Evolutionary conservation across 2,113 vertebrate genomes (phyloP).

Genomic region (Paralichthys olivaceus): DNA sequence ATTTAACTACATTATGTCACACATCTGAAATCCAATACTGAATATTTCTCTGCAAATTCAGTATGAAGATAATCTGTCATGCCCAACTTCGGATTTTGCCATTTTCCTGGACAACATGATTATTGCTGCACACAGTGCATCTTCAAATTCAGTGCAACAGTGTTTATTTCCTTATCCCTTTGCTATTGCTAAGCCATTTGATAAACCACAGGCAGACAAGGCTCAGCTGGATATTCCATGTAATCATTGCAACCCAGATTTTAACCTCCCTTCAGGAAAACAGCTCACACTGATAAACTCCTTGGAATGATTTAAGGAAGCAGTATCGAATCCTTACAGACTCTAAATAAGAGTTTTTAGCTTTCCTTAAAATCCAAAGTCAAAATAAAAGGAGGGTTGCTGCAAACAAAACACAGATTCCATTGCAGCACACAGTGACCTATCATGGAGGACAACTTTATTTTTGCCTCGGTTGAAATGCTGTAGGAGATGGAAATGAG

Average conservation of each 20-base stretch:
- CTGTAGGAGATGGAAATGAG: conserved; percentile 59
- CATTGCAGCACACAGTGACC: conserved; percentile 1
- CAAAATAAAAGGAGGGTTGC: neutral
- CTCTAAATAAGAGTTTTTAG: conserved; percentile 27
- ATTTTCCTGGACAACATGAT: neutral
- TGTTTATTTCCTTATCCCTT: conserved; percentile 34
- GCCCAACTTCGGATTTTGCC: conserved; percentile 3
- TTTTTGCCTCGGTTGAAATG: conserved; percentile 33
- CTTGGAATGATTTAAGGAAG: conserved; percentile 29
- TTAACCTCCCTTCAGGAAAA: conserved; percentile 52
- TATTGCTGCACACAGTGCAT: conserved; percentile 3
- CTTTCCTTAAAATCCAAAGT: conserved; percentile 15
- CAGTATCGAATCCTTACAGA: conserved; percentile 18
- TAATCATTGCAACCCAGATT: conserved; percentile 57
- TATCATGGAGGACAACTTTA: conserved; percentile 19
- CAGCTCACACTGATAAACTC: conserved; percentile 42
- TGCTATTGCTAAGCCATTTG: conserved; percentile 42
- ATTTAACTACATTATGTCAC: neutral
- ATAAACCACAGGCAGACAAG: conserved; percentile 46
- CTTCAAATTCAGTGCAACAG: conserved; percentile 11
- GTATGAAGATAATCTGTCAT: neutral
- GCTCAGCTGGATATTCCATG: conserved; percentile 50
- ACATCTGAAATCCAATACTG: neutral
- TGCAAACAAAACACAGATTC: conserved; percentile 15
- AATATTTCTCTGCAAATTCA: neutral